Percentiles rank a stretch among this genome's conserved stretches.
phyloP scores from a whole-genome alignment of 2,888 invertebrate genomes.

The Lissocephala sabroskyi region DNA sequence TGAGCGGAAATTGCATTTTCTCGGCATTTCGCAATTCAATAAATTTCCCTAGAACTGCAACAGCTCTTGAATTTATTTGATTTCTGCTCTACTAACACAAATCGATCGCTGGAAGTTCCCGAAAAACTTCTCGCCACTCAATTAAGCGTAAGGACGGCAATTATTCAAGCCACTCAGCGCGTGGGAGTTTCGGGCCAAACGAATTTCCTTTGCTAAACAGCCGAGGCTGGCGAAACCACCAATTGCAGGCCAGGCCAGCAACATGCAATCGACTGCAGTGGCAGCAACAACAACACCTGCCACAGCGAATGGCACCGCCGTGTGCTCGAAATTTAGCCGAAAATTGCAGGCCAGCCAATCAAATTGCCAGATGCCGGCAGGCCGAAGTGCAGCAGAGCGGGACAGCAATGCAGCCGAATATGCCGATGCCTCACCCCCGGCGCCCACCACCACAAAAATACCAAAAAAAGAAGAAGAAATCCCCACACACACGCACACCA shows the following conservation, averaged over 20 bases:
- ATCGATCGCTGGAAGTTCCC: too few species aligned
- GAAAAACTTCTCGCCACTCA: neutral
- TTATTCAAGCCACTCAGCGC: constrained; percentile 23
- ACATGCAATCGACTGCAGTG: constrained; percentile 10
- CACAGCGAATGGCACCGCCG: too few species aligned
- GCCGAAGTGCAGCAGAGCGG: constrained; percentile 63
- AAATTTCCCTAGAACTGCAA: constrained; percentile 41
- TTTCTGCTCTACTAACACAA: too few species aligned
- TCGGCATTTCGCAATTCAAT: constrained; percentile 58
- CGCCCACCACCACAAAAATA: constrained; percentile 14
- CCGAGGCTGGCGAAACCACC: constrained; percentile 33
- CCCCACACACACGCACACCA: constrained; percentile 8
- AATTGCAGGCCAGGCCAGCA: constrained; percentile 36
- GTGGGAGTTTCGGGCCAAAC: too few species aligned
- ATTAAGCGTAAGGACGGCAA: neutral
- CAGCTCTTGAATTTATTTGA: constrained; percentile 25
- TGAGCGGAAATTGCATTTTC: constrained; percentile 61
- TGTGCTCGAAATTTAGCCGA: constrained; percentile 59
- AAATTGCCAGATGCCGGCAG: constrained; percentile 59
- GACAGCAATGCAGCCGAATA: constrained; percentile 57
- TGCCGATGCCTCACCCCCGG: constrained; percentile 26
- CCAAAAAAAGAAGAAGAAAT: too few species aligned
- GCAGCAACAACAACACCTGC: constrained; percentile 20
- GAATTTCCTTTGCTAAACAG: constrained; percentile 43
- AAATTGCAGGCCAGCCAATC: constrained; percentile 53